Evolutionary conservation across 2,113 vertebrate species (phyloP).

Genomic region (Aegotheles bennettii): DNA sequence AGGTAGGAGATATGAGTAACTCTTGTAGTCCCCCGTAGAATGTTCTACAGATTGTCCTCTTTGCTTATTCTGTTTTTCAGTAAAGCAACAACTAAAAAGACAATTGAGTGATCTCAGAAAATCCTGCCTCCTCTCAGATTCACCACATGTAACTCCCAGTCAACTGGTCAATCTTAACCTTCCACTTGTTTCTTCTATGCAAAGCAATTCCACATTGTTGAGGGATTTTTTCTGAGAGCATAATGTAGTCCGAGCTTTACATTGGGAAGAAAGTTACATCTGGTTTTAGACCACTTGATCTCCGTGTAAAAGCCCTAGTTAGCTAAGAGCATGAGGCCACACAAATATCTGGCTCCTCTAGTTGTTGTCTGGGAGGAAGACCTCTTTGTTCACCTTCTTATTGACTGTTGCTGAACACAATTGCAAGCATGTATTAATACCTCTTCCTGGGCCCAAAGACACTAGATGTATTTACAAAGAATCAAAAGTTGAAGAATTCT

Average conservation of each 20-base stretch:
- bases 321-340: background rate
- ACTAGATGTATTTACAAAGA: background rate
- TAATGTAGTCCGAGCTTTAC: background rate
- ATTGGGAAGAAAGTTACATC: fast-evolving
- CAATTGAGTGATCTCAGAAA: background rate
- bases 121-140: background rate
- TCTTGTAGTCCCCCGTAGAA: background rate
- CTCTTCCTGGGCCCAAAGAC: background rate
- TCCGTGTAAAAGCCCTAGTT: background rate
- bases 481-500: background rate
- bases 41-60: background rate
- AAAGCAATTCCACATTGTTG: background rate
- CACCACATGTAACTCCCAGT: background rate
- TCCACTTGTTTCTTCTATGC: background rate
- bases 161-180: background rate
- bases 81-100: background rate
- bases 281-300: background rate
- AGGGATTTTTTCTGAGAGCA: background rate
- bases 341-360: background rate
- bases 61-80: background rate
- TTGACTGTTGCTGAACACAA: background rate
- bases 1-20: background rate
- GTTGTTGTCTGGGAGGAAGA: background rate
- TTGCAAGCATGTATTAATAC: background rate
- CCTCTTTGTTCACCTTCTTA: background rate